Evolutionary conservation across 2,888 invertebrate genomes (phyloP), one percentile per base, ranked within the genome.

Genomic region (Heteropelma amictum): DNA sequence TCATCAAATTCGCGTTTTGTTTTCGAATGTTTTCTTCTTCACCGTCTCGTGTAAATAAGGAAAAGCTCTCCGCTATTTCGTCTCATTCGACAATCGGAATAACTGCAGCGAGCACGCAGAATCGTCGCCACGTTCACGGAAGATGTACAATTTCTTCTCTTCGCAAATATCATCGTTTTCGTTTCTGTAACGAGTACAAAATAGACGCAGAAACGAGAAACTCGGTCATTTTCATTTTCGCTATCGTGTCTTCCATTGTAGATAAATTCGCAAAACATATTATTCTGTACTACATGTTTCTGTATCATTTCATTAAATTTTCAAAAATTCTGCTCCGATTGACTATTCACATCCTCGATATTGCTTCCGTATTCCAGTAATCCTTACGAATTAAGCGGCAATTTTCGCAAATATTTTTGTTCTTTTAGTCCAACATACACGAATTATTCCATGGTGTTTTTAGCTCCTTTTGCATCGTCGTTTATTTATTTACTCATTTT

Each of bases 361-460:
- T 67, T 75, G 65, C 65, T 69, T 70, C 51, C 69, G 49, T 45
- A 38, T 54, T 70, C 67, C 28, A 71, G 33, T 56, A 33, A 58
- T 56, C 63, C 61, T 72, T 75, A 75, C 53, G 61, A 68, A 63
- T 67, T 72, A 75, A 68, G 42, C 51, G 68, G 67, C 67, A 45
- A 58, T 35, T 68, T 42, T 49, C 30, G 23, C 38, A 51, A 35
- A 23, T 68, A 60, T 60, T 21, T 40, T 45, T 42, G 23, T 60
- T 76, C 5, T 33, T 61, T n/a, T 14, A 30, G n/a, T 30, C 47
- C 33, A 49, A 42, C 40, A 49, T 33, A 10, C 56, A 77, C 78
- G 77, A 80, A 81, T 79, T 74, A 72, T 79, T 77, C 61, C 45
- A 77, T 80, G 78, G 72, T 79, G 64, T 47, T 79, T 38, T 74